Conservation (phyloP, 2,888 invertebrate genomes). For the Limnephilus rhombicus region DNA sequence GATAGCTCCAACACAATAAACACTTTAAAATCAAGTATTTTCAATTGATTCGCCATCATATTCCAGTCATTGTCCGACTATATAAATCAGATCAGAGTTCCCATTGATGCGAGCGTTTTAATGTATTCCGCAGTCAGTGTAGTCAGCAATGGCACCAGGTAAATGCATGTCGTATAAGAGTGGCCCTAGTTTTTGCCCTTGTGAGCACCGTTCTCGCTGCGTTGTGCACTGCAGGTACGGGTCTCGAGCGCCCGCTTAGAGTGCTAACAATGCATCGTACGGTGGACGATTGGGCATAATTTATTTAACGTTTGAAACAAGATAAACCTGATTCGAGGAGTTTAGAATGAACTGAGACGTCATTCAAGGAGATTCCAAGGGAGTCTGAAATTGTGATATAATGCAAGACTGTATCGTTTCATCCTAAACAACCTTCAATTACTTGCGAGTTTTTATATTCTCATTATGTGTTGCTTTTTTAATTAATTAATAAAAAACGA, state of each 20-base stretch:
- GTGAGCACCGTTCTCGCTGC: slow-evolving; percentile 23
- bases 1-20: background rate
- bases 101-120: background rate
- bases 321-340: slow-evolving; percentile 68
- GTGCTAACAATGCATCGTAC: slow-evolving; percentile 37
- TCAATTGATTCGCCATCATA: background rate
- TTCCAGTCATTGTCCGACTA: background rate
- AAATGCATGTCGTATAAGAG: background rate
- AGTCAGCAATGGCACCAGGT: background rate
- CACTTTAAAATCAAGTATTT: background rate
- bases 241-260: background rate
- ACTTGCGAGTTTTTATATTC: background rate
- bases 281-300: slow-evolving; percentile 61
- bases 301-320: slow-evolving; percentile 65
- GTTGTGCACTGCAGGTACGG: slow-evolving; percentile 51
- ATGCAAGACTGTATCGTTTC: background rate
- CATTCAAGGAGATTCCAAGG: slow-evolving; percentile 55
- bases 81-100: background rate
- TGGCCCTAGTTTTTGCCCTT: background rate
- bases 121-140: background rate
- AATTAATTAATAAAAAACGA: background rate
- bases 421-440: background rate
- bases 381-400: slow-evolving; percentile 36
- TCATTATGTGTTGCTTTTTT: too few species aligned
- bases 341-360: slow-evolving; percentile 64